Conservation (phyloP, 2,797 vertebrate species). For the Phataginus tetradactyla region DNA sequence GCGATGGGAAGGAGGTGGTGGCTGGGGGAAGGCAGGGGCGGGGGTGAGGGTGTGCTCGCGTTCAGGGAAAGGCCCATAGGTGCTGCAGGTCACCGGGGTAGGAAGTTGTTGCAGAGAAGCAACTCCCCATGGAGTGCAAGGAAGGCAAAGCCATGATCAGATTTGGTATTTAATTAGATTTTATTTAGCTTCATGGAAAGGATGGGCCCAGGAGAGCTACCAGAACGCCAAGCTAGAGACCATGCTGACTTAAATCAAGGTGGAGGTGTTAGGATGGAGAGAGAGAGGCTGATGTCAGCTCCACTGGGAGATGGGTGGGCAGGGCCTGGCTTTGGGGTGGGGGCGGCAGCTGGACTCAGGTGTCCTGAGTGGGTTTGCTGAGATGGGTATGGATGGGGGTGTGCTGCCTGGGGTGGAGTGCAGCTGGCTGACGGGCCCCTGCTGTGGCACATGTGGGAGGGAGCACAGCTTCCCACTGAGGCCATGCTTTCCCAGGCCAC, state of each 20-base stretch:
- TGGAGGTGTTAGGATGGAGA: neutral
- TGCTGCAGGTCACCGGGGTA: neutral
- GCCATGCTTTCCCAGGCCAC: neutral
- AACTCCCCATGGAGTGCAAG: neutral
- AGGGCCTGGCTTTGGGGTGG: neutral
- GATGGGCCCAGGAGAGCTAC: neutral
- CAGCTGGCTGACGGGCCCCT: neutral
- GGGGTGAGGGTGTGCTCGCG: too few species aligned
- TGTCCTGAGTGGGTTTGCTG: neutral
- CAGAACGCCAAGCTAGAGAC: neutral
- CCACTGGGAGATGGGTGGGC: neutral
- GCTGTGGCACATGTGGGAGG: rapidly evolving
- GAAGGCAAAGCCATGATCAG: neutral
- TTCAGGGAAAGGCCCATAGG: neutral
- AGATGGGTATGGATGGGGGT: neutral
- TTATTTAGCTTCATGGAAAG: neutral
- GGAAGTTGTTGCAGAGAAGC: neutral
- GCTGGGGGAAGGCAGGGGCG: too few species aligned
- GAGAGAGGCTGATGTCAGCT: neutral
- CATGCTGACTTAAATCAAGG: neutral
- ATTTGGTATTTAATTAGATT: neutral
- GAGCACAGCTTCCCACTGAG: neutral
- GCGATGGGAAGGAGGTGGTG: neutral
- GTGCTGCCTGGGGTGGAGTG: neutral
- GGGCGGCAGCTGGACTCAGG: neutral